Evolutionary conservation across 23 tunicate species (phyloP), one percentile per base, ranked within the genome.

Genomic region (Clavelina lepadiformis): DNA sequence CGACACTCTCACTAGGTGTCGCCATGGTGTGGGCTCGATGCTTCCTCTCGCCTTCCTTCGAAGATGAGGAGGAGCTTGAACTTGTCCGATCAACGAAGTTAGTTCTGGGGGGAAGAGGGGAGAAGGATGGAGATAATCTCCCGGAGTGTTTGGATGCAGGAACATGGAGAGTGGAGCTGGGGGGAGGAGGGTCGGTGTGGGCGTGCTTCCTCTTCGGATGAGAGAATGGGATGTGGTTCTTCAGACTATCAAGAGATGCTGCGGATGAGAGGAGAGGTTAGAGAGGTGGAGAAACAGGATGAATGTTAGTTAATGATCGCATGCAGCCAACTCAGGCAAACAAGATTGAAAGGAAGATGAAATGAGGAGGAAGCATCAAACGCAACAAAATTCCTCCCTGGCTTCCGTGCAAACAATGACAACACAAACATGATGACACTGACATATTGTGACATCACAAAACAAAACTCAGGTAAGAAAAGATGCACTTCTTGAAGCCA

Each of bases 31-130:
- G 18, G 18, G n/a, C 59, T 11, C 22, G 21, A 53, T 13, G n/a
- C 23, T 53, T 53, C 59, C 18, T 53, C 23, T 53, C 59, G n/a
- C 23, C 59, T 15, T 53, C 59, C 59, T n/a, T 53, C 22, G 59
- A 53, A 6, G 59, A 20, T 13, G 59, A 53, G 49, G 49, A 41
- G 13, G 13, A 11, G 59, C 59, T 53, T 53, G n/a, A n/a, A n/a
- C n/a, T n/a, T n/a, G n/a, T n/a, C n/a, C 59, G 59, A 6, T 53
- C 59, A 7, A 53, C 59, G 21, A 26, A 53, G 49, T 41, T 15
- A 41, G 49, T 41, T 41, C 11, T 41, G 11, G 49, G 49, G n/a
- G n/a, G n/a, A n/a, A n/a, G n/a, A n/a, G n/a, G n/a, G n/a, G n/a
- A n/a, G n/a, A n/a, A n/a, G n/a, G n/a, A n/a, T 41, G 49, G 13